Evolutionary conservation across 2,797 vertebrate genomes (phyloP).

Genomic region (Chanos chanos): DNA sequence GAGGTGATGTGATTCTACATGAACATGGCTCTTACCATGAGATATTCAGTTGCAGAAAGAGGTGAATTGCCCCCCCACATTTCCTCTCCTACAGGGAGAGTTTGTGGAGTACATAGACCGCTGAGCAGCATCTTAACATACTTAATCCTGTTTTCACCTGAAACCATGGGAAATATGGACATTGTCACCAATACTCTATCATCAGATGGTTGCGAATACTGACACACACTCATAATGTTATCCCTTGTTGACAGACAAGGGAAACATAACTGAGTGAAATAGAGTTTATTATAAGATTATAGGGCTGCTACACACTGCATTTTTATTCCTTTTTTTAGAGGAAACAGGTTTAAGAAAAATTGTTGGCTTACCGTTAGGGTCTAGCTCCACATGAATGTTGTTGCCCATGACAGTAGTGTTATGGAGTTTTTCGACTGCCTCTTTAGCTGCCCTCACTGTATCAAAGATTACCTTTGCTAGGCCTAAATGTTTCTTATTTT

Average conservation of each 20-base stretch:
- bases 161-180: conserved; percentile 7
- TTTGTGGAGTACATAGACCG: conserved; percentile 88
- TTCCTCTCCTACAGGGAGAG: conserved; percentile 81
- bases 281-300: no score
- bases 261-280: no score
- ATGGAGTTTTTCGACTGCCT: conserved; percentile 85
- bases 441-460: conserved; percentile 83
- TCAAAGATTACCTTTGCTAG: conserved; percentile 92
- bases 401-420: conserved; percentile 97
- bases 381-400: conserved; percentile 93
- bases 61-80: conserved; percentile 66
- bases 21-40: conserved; percentile 25
- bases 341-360: no score
- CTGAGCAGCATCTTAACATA: conserved; percentile 89
- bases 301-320: no score
- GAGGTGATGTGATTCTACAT: not conserved
- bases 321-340: no score
- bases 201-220: no score
- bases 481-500: conserved; percentile 94
- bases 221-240: no score
- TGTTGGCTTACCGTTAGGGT: conserved; percentile 88
- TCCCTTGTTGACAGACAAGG: no score
- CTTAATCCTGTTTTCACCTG: conserved; percentile 87
- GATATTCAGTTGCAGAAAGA: conserved; percentile 19
- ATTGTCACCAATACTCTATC: no score